A percentile compares a stretch with the other conserved stretches of the same genome.
Conservation (phyloP, 2,888 invertebrate genomes). For the Drosophila cognata region DNA sequence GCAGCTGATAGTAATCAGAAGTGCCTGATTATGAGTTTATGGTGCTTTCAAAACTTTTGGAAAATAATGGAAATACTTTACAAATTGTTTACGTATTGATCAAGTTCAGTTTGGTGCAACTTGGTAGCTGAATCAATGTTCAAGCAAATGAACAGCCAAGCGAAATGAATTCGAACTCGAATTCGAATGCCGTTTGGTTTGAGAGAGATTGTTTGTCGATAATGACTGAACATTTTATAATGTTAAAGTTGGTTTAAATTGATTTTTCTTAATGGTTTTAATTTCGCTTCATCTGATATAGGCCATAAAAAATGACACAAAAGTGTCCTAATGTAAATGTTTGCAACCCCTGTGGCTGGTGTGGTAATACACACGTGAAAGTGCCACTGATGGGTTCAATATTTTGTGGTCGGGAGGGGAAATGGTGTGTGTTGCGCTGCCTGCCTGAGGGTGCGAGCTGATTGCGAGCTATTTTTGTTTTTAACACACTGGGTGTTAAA, state of each 20-base stretch:
- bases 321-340: slow-evolving; percentile 12
- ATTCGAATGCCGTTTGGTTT: not conserved
- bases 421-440: not conserved
- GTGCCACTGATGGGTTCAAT: slow-evolving; percentile 18
- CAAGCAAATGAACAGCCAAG: not conserved
- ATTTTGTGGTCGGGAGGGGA: slow-evolving; percentile 4
- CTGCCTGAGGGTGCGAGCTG: slow-evolving; percentile 57
- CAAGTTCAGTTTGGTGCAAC: not conserved
- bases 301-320: slow-evolving; percentile 19
- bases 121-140: not conserved
- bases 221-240: not conserved
- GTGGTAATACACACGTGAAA: slow-evolving; percentile 37
- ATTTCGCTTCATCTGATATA: slow-evolving; percentile 19
- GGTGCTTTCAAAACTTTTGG: not conserved
- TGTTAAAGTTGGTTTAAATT: not conserved
- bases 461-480: slow-evolving; percentile 67
- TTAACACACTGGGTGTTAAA: slow-evolving; percentile 68
- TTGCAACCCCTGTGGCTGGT: slow-evolving; percentile 37
- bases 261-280: slow-evolving; percentile 5
- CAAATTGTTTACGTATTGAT: slow-evolving; percentile 7
- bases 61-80: slow-evolving; percentile 24
- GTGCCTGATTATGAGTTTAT: slow-evolving; percentile 11
- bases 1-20: slow-evolving; percentile 32
- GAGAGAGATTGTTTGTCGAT: not conserved
- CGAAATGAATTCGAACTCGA: not conserved